Evolutionary conservation across 2,888 invertebrate genomes (phyloP), one percentile per base, ranked within the genome.

Genomic region (Osedax frankpressi): DNA sequence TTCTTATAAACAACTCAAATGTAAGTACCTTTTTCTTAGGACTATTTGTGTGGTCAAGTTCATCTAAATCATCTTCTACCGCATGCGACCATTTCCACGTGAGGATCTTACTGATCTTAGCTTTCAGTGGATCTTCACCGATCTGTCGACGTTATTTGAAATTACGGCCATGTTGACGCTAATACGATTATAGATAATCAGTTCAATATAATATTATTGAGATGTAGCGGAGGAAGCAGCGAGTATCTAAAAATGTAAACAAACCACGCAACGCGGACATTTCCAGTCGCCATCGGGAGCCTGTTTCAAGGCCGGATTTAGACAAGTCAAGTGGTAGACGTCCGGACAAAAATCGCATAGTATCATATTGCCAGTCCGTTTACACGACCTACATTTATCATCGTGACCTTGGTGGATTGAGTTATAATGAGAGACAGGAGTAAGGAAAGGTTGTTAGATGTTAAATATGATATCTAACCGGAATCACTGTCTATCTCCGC

Each of bases 221-320:
- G n/a, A n/a, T n/a, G n/a, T n/a, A n/a, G n/a, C n/a, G n/a, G n/a
- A n/a, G n/a, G n/a, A n/a, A n/a, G n/a, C n/a, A n/a, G n/a, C n/a
- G n/a, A n/a, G n/a, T n/a, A n/a, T n/a, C n/a, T n/a, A n/a, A n/a
- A n/a, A n/a, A n/a, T n/a, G n/a, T n/a, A n/a, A 2, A 76, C 76
- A 70, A 30, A 78, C 78, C 67, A 75, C 70, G 75, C 79, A 79
- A 3, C 77, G 74, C 0, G 79, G 78, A 70, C 79, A 79, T 63
- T 78, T 76, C 79, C 79, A 79, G 70, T 78, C 78, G 2, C 78
- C 79, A 3, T 79, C 79, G 1, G 79, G 79, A 19, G 76, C 70
- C n/a, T 73, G 75, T 27, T 69, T 73, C 28, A 78, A 74, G 0
- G 77, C 75, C 1, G 78, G 78, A 73, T 76, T 76, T 67, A 78